Evolutionary conservation across 2,113 vertebrate genomes (phyloP), one percentile per base, ranked within the genome.

Genomic region (Pantherophis guttatus): DNA sequence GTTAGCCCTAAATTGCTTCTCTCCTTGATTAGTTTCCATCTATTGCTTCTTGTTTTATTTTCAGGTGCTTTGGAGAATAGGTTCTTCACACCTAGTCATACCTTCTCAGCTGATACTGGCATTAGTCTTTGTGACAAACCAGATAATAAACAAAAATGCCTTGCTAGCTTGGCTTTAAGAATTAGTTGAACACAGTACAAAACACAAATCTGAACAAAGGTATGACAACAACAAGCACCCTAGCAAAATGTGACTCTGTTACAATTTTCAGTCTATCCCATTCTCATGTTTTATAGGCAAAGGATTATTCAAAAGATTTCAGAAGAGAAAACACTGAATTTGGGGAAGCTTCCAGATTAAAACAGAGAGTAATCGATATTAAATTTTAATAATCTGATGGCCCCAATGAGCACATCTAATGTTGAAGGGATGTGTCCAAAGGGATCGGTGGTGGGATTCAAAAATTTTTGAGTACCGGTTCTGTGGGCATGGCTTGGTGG

Each of bases 231-330:
- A 95, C 94, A 90, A 50, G 93, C 39, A 57, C 55, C 91, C 23
- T 54, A 39, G n/a, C 94, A 94, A 94, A 94, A 92, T 90, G 93
- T 54, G 44, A 93, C 15, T 91, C 3, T 54, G 48, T 91, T 81
- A 93, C 81, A 55, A 88, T 88, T 94, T 53, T 87, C 91, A 81
- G 87, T 91, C 93, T 9, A 70, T 57, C 87, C 88, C 23, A 24
- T 86, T 89, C 75, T 93, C 59, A 75, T 57, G 53, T 53, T 59
- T 54, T 86, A 57, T 65, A 62, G 52, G 21, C 8, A 19, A 81
- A 86, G 86, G 48, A 29, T n/a, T 50, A 90, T 55, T 92, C 33
- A n/a, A 94, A 65, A 24, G 12, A 26, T 12, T 59, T 91, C 59
- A 29, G 53, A 85, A 55, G 9, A 10, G 17, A 55, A 86, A n/a